Evolutionary conservation across 2,888 invertebrate genomes (phyloP).

Genomic region (Lottia scabra): DNA sequence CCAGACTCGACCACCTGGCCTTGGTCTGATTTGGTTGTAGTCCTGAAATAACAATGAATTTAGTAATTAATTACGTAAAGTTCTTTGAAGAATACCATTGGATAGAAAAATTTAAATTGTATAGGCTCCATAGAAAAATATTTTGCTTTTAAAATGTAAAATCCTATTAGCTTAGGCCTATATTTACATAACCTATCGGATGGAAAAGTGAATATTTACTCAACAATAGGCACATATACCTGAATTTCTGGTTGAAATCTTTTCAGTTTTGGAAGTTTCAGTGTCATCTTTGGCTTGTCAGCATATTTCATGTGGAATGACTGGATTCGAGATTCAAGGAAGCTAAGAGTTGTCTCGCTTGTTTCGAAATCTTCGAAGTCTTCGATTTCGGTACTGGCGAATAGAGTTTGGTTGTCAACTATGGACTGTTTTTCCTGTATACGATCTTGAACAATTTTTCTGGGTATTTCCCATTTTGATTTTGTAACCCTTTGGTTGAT

Average conservation of each 20-base stretch:
- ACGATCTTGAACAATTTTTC: conserved; percentile 48
- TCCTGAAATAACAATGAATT: conserved; percentile 30
- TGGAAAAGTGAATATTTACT: too few relatives aligned
- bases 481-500: background rate
- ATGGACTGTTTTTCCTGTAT: conserved; percentile 38
- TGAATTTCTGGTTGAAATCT: conserved; percentile 48
- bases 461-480: conserved; percentile 41
- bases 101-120: too few relatives aligned
- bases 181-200: too few relatives aligned
- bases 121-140: too few relatives aligned
- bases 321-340: conserved; percentile 54
- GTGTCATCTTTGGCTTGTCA: conserved; percentile 35
- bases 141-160: too few relatives aligned
- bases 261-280: conserved; percentile 54
- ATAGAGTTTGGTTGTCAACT: conserved; percentile 10
- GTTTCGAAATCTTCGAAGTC: conserved; percentile 55
- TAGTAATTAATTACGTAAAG: background rate
- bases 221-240: too few relatives aligned
- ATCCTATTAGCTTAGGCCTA: too few relatives aligned
- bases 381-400: conserved; percentile 11
- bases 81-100: too few relatives aligned
- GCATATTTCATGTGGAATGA: conserved; percentile 53
- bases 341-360: conserved; percentile 49
- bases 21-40: conserved; percentile 33
- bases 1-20: conserved; percentile 56